Evolutionary conservation across 2,888 invertebrate species (phyloP), one percentile per base, ranked within the genome.

Genomic region (Chrysina gloriosa): DNA sequence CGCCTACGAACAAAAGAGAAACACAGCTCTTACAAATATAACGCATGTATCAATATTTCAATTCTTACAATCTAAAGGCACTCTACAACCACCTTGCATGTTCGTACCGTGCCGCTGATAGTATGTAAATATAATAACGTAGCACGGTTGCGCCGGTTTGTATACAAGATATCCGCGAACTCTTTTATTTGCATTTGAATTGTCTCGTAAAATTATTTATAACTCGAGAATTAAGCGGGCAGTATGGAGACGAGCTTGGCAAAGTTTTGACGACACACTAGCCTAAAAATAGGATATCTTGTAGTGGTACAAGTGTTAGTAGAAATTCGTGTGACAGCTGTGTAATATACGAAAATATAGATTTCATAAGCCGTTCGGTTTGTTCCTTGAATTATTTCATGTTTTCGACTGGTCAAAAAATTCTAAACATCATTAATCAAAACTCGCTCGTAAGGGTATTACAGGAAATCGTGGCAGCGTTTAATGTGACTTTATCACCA

Each of bases 121-220:
- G 21, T 9, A 54, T 36, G 58, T 58, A 58, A 58, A 58, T 58
- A 58, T 9, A 9, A 11, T 2, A 50, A 50, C 50, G 19, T 39
- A 39, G 23, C 21, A 39, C 23, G 39, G 16, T 42, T 14, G 58
- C 58, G 42, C 21, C 25, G 14, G 14, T 23, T 58, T 56, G 42
- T 58, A 14, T 52, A 52, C 27, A 16, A 42, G 14, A 6, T 16
- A 7, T 19, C 14, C 29, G 50, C 31, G 9, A 48, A 52, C 16
- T 52, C 31, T 29, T 50, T 9, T 14, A 25, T 27, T 58, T 58
- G 39, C 39, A 39, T 58, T 42, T 27, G 39, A 58, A 58, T 58
- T 58, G 58, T 58, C 58, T 39, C 42, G 58, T 58, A 27, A 58
- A 58, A 39, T 58, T 58, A 58, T 58, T 58, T 58, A 58, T 58